phyloP scores from a whole-genome alignment of 2,797 vertebrate genomes.

The Scolopax rusticola region DNA sequence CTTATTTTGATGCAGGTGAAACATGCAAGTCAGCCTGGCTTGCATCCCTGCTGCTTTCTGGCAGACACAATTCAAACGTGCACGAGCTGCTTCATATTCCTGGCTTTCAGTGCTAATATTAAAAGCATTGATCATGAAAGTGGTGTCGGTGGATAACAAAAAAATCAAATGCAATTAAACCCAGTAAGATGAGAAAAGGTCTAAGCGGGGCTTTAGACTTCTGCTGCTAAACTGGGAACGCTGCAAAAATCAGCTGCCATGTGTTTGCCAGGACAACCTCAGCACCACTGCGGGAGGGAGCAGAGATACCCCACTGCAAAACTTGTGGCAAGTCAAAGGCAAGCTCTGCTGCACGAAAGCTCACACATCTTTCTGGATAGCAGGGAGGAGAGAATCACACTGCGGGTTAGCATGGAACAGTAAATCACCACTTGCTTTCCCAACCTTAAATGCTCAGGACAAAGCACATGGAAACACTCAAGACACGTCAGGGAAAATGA shows the following conservation, averaged over 20 bases:
- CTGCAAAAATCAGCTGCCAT: not conserved
- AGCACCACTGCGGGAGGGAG: not conserved
- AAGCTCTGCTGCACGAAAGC: not conserved
- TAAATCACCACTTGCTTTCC: conserved; percentile 7
- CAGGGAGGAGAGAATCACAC: not conserved
- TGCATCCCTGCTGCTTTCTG: not conserved
- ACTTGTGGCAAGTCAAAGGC: not conserved
- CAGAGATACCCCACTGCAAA: not conserved
- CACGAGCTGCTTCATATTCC: not conserved
- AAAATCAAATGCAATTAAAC: not conserved
- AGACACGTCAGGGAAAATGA: not conserved
- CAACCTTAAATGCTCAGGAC: not conserved
- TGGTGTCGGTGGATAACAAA: not conserved
- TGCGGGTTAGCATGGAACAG: not conserved
- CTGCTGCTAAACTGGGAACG: not conserved
- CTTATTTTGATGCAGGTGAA: not conserved
- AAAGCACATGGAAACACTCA: conserved; percentile 39
- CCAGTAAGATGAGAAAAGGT: not conserved
- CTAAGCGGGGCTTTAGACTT: not conserved
- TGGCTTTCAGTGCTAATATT: not conserved
- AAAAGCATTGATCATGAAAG: not conserved
- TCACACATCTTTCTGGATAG: conserved; percentile 25
- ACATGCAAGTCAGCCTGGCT: not conserved
- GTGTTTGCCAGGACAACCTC: not conserved
- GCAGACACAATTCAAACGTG: not conserved